Base-by-base conservation (phyloP, 2,888 invertebrate species). In the Zele albiditarsus region DNA sequence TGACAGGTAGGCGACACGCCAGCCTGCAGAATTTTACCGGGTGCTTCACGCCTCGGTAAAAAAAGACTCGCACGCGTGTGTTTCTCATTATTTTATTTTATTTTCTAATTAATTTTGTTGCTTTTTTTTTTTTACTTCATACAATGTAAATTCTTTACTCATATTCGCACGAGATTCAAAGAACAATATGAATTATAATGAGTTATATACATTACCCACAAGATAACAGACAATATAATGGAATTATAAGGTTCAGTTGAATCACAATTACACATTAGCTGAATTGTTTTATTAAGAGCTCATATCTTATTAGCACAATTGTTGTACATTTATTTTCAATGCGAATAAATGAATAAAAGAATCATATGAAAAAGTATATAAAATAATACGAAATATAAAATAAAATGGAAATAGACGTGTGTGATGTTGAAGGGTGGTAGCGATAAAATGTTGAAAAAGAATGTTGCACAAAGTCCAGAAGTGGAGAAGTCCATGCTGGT, bases 1-100 rank as follows among this genome's bases (percentile, higher is more conserved):
- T 89, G 89, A 89, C 89, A 89, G 86, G 84, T 77, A 82, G 84
- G 75, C 85, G 85, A 88, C 88, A 88, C 88, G 82, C 83, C 78
- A 78, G 80, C 80, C 84, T 83, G 86, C 88, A 84, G 84, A 88
- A 86, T 87, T 87, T 86, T 79, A 84, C 85, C 85, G 85, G 84
- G 80, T 82, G 84, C 83, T 85, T 85, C 84, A 85, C 86, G 84
- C 85, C 85, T 84, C 73, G 73, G 77, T 77, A 74, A 77, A 77
- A 77, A 71, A 73, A 77, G 58, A 73, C 53, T 20, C 53, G 46
- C 46, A n/a, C 46, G 46, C 71, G 68, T 75, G 73, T 70, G 49
- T 20, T 57, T 58, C 63, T 33, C 10, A 58, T 60, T 58, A 46
- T 71, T 70, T 60, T 71, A 27, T 5, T 49, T 23, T 23, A 14